Conservation (phyloP, 1,140 invertebrate species). For the Mylabris phalerata region DNA sequence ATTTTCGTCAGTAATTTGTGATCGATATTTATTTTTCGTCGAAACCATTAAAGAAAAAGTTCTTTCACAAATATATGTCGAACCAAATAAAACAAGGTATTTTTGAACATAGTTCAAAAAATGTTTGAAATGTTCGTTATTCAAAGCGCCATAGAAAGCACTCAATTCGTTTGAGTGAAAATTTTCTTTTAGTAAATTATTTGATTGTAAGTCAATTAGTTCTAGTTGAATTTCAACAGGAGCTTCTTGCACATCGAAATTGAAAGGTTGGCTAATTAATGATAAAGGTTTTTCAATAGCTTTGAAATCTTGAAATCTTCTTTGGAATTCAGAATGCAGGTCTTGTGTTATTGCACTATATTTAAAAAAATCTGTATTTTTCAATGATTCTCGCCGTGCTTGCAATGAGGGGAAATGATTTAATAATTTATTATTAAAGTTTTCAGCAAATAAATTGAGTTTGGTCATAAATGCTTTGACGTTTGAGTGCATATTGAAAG, state of each 20-base stretch:
- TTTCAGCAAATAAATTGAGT: too few species aligned
- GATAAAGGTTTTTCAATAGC: constrained; percentile 6
- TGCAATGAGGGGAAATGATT: too few species aligned
- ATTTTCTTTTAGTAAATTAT: constrained; percentile 11
- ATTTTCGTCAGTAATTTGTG: constrained; percentile 13
- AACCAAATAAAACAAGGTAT: constrained; percentile 8
- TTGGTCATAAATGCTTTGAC: too few species aligned
- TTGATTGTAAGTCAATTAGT: constrained; percentile 9
- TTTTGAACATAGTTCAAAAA: constrained; percentile 12
- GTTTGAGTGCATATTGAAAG: too few species aligned
- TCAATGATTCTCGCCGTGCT: too few species aligned
- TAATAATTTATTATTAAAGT: too few species aligned
- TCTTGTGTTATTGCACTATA: constrained; percentile 9
- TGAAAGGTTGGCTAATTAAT: constrained; percentile 9
- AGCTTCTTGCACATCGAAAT: constrained; percentile 10
- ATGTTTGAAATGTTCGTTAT: constrained; percentile 12
- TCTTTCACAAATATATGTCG: constrained; percentile 11
- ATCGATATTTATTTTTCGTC: constrained; percentile 7
- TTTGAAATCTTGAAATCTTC: constrained; percentile 9
- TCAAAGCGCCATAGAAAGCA: constrained; percentile 4
- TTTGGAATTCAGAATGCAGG: constrained; percentile 7
- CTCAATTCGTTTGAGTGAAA: constrained; percentile 4
- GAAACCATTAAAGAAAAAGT: constrained; percentile 9
- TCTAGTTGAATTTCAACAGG: constrained; percentile 8
- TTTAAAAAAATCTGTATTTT: too few species aligned